Conservation (phyloP, 2,888 invertebrate genomes). For the Oligia fasciuncula region DNA sequence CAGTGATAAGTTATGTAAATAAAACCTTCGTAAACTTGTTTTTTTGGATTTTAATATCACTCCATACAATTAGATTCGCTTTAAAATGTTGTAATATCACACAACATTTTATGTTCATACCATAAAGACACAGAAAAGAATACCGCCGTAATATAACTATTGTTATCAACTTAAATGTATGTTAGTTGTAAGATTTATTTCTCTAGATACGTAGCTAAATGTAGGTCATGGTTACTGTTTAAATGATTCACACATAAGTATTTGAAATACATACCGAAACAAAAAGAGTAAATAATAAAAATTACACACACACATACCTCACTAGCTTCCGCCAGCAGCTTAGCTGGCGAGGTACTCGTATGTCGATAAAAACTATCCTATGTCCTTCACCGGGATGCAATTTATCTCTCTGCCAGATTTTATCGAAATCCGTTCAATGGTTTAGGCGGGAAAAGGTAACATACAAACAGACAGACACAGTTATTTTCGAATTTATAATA, state of each 20-base stretch:
- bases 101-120: constrained; percentile 23
- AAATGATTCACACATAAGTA: neutral
- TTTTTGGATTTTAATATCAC: neutral
- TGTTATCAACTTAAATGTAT: constrained; percentile 38
- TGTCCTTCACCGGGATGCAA: no score
- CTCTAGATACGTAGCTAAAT: constrained; percentile 16
- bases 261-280: no score
- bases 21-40: neutral
- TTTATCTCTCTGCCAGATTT: no score
- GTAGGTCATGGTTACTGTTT: constrained; percentile 33
- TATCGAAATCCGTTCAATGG: no score
- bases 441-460: no score
- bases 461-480: no score
- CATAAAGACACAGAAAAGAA: constrained; percentile 34
- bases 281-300: no score
- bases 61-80: neutral
- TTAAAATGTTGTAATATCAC: neutral
- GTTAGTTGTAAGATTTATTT: constrained; percentile 32
- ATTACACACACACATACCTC: no score
- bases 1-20: neutral
- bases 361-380: no score
- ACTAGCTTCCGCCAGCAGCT: no score
- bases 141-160: constrained; percentile 10
- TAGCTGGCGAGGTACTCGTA: no score
- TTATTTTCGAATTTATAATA: no score